Percentiles rank a stretch among this genome's conserved stretches.
phyloP scores from a whole-genome alignment of 2,888 invertebrate species.

The Sphecodes monilicornis region DNA sequence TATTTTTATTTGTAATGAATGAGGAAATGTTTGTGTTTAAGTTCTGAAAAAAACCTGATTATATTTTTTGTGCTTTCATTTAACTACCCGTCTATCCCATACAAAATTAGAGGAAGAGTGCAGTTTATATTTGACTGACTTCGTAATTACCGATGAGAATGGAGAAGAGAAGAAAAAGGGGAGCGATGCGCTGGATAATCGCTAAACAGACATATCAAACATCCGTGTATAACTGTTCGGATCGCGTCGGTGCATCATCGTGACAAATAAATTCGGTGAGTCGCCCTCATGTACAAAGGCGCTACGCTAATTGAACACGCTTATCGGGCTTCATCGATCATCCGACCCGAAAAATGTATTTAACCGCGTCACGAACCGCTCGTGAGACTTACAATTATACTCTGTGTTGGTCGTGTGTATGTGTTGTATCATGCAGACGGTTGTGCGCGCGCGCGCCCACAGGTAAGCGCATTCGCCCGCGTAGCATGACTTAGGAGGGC shows the following conservation, averaged over 20 bases:
- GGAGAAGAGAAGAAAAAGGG: background rate
- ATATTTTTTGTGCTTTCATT: background rate
- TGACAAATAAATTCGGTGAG: conserved; percentile 68
- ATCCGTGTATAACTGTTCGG: conserved; percentile 44
- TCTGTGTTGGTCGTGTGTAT: background rate
- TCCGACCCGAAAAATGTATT: conserved; percentile 64
- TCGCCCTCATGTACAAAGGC: conserved; percentile 66
- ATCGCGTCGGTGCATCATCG: conserved; percentile 58
- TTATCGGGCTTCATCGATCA: conserved; percentile 71
- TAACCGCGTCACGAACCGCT: conserved; percentile 65
- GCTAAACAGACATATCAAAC: conserved; percentile 57
- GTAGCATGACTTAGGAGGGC: conserved; percentile 77
- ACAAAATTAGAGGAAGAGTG: background rate
- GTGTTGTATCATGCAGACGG: conserved; percentile 52
- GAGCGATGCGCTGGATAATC: conserved; percentile 28
- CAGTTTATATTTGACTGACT: background rate
- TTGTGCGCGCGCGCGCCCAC: conserved; percentile 25
- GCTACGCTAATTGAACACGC: conserved; percentile 72
- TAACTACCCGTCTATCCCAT: background rate
- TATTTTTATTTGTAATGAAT: too few relatives aligned
- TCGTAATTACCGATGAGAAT: background rate
- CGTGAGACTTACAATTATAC: conserved; percentile 61
- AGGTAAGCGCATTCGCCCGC: conserved; percentile 72
- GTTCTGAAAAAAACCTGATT: background rate
- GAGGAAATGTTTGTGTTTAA: too few relatives aligned